These are phyloP conservation scores for Drosophila niveifrons DNA, from an alignment of 2,888 invertebrate genomes.

Conservation along the genomic window DNA sequence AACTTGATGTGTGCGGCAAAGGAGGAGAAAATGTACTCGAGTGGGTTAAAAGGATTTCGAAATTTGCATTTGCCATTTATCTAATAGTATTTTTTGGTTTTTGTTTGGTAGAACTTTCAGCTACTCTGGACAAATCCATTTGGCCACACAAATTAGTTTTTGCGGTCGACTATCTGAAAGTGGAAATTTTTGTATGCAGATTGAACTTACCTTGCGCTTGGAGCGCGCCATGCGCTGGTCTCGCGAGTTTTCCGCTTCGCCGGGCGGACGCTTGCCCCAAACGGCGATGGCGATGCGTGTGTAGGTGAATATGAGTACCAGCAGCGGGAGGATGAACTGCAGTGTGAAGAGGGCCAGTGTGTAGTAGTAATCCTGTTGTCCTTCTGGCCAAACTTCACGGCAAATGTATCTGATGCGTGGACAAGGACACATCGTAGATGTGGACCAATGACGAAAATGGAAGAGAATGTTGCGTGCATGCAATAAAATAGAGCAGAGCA, in stretches of 20 bases:
- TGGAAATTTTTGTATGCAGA: slow-evolving; percentile 4
- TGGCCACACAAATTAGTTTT: slow-evolving; percentile 70
- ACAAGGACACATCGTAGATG: slow-evolving; percentile 25
- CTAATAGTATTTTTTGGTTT: slow-evolving; percentile 25
- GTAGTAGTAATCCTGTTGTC: slow-evolving; percentile 90
- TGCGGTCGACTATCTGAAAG: slow-evolving; percentile 64
- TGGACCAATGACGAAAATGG: slow-evolving; percentile 18
- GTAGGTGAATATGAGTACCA: slow-evolving; percentile 93
- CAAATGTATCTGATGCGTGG: slow-evolving; percentile 88
- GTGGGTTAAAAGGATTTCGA: slow-evolving; percentile 34
- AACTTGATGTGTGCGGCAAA: neutral
- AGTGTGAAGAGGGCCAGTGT: slow-evolving; percentile 91
- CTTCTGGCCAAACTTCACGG: slow-evolving; percentile 89
- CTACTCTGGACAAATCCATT: slow-evolving; percentile 46
- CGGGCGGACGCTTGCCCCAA: slow-evolving; percentile 94
- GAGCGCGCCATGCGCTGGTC: slow-evolving; percentile 94
- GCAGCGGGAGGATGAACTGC: slow-evolving; percentile 93
- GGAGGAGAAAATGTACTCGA: slow-evolving; percentile 3
- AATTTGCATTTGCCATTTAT: slow-evolving; percentile 51
- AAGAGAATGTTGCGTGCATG: slow-evolving; percentile 31
- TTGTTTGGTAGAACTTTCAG: neutral
- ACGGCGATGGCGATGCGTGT: slow-evolving; percentile 94
- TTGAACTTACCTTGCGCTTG: slow-evolving; percentile 92
- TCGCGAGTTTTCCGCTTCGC: slow-evolving; percentile 93
- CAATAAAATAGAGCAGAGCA: slow-evolving; percentile 38